phyloP scores from a whole-genome alignment of 2,113 vertebrate species.

The Felis catus region DNA sequence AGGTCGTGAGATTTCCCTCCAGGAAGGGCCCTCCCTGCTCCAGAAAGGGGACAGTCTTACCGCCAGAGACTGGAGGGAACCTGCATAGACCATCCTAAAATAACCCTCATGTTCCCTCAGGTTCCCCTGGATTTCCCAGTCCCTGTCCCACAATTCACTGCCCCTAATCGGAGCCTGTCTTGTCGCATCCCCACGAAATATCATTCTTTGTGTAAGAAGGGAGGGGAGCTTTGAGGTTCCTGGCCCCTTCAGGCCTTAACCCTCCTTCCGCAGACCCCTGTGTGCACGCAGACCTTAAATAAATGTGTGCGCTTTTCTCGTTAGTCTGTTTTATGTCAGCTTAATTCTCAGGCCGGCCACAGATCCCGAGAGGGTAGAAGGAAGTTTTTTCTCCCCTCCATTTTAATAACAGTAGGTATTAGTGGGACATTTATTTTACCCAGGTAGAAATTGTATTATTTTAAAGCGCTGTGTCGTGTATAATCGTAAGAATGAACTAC shows the following conservation, averaged over 20 bases:
- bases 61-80: neutral
- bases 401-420: neutral
- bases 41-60: neutral
- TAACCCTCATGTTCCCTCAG: neutral
- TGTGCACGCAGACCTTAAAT: neutral
- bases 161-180: neutral
- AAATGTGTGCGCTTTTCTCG: neutral
- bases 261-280: neutral
- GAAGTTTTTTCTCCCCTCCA: neutral
- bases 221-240: too few species aligned
- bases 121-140: neutral
- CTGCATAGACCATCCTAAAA: too few species aligned
- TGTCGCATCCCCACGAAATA: neutral
- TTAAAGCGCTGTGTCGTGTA: neutral
- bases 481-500: neutral
- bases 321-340: too few species aligned
- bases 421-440: neutral
- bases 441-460: neutral
- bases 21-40: neutral
- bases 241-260: neutral
- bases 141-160: neutral
- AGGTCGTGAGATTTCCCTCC: neutral
- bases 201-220: neutral
- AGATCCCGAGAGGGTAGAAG: neutral
- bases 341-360: neutral